A percentile compares a stretch with the other conserved stretches of the same genome.
These are phyloP conservation scores for Drosophila lutescens DNA, from an alignment of 2,888 invertebrate species.

Conservation along the genomic window DNA sequence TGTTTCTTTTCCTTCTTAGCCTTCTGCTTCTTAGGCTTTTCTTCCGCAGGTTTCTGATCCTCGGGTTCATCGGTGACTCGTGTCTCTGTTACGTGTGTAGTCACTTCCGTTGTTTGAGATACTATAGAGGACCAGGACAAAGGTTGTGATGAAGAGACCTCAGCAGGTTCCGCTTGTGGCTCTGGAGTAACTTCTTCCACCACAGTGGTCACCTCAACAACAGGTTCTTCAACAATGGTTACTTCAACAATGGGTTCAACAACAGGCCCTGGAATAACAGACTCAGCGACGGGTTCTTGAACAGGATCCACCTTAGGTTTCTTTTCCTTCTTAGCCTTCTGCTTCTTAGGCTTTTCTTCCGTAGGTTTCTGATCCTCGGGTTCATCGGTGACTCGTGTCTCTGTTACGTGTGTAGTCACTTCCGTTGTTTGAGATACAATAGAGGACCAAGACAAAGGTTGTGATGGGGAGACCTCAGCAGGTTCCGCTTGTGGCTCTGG, in stretches of 20 bases:
- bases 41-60: background rate
- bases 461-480: no score
- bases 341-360: no score
- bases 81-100: conserved; percentile 3
- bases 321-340: no score
- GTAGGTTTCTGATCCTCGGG: no score
- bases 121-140: conserved; percentile 60
- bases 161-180: background rate
- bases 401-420: no score
- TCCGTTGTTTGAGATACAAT: no score
- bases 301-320: background rate
- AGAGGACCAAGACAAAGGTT: no score
- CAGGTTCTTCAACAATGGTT: background rate
- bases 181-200: conserved; percentile 1
- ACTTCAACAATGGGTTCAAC: background rate
- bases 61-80: background rate
- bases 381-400: no score
- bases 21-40: conserved; percentile 8
- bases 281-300: background rate
- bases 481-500: no score
- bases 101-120: conserved; percentile 45
- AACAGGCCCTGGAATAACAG: background rate
- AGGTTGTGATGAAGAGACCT: background rate
- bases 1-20: conserved; percentile 9
- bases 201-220: background rate